Conservation (phyloP, 2,113 vertebrate genomes). For the Ctenodactylus gundi region DNA sequence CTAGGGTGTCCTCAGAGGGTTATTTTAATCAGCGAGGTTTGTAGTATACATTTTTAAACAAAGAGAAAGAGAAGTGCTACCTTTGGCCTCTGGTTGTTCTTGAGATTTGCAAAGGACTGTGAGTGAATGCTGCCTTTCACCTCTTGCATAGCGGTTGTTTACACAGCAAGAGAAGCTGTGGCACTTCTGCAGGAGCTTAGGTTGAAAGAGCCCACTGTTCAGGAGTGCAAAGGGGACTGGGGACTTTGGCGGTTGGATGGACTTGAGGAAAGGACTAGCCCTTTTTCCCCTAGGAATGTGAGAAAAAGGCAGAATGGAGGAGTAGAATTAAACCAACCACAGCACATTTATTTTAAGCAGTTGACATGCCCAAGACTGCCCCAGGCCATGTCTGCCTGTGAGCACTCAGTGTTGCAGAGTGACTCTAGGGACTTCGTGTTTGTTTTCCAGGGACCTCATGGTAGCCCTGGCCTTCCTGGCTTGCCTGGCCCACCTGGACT, state of each 20-base stretch:
- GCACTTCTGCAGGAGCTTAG: constrained; percentile 66
- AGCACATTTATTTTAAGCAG: not conserved
- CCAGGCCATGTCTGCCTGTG: not conserved
- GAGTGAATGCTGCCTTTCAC: constrained; percentile 85
- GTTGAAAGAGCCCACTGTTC: constrained; percentile 92
- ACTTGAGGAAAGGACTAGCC: not conserved
- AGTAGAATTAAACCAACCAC: not conserved
- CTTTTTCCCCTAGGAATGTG: not conserved
- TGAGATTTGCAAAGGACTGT: constrained; percentile 60
- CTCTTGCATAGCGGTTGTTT: constrained; percentile 83
- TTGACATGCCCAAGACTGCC: not conserved
- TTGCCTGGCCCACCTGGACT: constrained; percentile 92
- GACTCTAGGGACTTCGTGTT: not conserved
- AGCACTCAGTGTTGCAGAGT: not conserved
- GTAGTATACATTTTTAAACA: not conserved
- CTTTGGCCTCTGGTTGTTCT: not conserved
- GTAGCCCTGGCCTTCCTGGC: constrained; percentile 93
- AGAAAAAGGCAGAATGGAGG: not conserved
- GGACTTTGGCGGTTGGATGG: constrained; percentile 68
- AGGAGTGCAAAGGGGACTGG: constrained; percentile 81
- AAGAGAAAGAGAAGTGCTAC: not conserved
- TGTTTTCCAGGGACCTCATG: constrained; percentile 90
- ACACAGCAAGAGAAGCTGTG: constrained; percentile 84
- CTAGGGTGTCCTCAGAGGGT: not conserved
- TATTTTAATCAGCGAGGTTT: not conserved